Base-by-base conservation (phyloP, 2,888 invertebrate genomes). In the Luperina testacea region DNA sequence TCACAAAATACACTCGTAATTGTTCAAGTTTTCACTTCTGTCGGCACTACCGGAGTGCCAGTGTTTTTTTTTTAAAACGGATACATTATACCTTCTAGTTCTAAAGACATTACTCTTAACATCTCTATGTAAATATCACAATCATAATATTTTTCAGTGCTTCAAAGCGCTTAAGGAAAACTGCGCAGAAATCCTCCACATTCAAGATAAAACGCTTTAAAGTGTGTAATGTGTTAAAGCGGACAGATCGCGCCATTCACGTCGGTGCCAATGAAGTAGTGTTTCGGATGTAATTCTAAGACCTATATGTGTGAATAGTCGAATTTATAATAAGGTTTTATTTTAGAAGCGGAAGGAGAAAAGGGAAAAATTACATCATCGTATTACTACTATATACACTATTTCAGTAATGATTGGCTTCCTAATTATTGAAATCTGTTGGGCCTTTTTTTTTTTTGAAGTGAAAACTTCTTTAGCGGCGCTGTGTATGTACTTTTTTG, bases 191-290 rank as follows among this genome's bases (percentile, higher is more conserved):
- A 80, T 77, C 72, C n/a, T 51, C 69, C 61, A 72, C 79, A 67
- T 73, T 74, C 32, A 27, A 80, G 86, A 86, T 88, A 88, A 84
- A 88, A 75, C 38, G 75, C 79, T 72, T 75, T 81, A 80, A 84
- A 84, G 75, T 71, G 77, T 72, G 84, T 75, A 48, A 82, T 81
- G 84, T 77, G 84, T 87, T 84, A 74, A 65, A 76, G 69, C 24
- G 61, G 87, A 87, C 78, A 89, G 64, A 89, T 89, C 78, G 82
- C 78, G 42, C 75, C 80, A 78, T 87, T 89, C 65, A 65, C n/a
- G 75, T 80, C 81, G 20, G n/a, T 45, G 51, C n/a, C 79, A 70
- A 75, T 82, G 76, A 80, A 82, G 64, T 74, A 86, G 53, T 75
- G 77, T 59, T 53, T 48, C 48, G 17, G 32, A 70, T 75, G 75